Evolutionary conservation across 30 jellyfish, hydroid and myxozoan species (phyloP).

Genomic region (Turritopsis dohrnii): DNA sequence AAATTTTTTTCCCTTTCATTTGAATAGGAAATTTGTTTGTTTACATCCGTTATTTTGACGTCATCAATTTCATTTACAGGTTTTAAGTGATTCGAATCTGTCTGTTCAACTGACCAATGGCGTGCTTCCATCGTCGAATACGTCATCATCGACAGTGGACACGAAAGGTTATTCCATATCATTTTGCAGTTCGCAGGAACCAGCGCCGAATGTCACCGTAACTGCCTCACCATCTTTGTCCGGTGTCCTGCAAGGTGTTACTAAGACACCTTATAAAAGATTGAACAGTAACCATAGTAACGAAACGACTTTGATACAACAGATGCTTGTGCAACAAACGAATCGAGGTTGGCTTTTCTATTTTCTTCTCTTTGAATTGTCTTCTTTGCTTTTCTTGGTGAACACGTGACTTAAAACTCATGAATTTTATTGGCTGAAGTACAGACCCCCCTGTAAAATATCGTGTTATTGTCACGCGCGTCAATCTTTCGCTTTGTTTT

Average conservation of each 20-base stretch:
- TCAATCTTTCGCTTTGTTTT: too few species aligned
- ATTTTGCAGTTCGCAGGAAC: not conserved
- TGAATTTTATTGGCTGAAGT: too few species aligned
- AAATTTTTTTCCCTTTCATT: too few species aligned
- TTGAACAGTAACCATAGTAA: not conserved
- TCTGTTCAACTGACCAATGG: not conserved
- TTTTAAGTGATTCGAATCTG: not conserved
- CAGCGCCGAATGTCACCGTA: slow-evolving; percentile 21
- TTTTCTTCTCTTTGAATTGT: not conserved
- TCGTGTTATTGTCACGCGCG: too few species aligned
- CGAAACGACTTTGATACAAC: slow-evolving; percentile 3
- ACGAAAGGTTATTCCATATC: not conserved
- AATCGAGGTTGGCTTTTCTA: not conserved
- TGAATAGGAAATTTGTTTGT: too few species aligned
- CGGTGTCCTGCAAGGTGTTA: slow-evolving; percentile 18
- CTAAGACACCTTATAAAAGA: slow-evolving; percentile 9
- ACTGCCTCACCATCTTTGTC: slow-evolving; percentile 14
- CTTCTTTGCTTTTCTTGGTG: not conserved
- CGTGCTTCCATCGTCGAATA: not conserved
- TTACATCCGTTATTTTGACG: not conserved
- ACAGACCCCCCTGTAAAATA: too few species aligned
- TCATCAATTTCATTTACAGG: not conserved
- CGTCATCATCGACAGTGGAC: not conserved
- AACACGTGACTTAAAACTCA: too few species aligned
- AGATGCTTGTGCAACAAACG: slow-evolving; percentile 16